phyloP scores from a whole-genome alignment of 2,797 vertebrate species.

The Centroberyx gerrardi region DNA sequence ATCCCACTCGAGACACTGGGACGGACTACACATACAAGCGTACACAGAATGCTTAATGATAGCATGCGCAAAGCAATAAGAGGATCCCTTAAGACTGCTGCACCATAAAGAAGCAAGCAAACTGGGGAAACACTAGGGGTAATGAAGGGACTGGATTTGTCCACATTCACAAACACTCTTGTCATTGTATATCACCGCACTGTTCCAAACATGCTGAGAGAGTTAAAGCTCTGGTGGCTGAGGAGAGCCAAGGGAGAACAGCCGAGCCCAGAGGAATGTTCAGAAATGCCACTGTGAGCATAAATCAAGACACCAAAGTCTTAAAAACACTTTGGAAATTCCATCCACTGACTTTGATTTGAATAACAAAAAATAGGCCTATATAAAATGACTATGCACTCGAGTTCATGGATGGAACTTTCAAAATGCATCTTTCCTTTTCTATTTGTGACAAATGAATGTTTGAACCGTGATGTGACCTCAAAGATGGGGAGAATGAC shows the following conservation, averaged over 20 bases:
- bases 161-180: slow-evolving; percentile 62
- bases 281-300: slow-evolving; percentile 60
- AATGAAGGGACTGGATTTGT: slow-evolving; percentile 47
- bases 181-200: slow-evolving; percentile 66
- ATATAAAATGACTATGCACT: neutral
- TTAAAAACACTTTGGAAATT: slow-evolving; percentile 44
- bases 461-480: neutral
- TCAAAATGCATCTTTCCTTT: neutral
- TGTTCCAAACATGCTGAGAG: slow-evolving; percentile 46
- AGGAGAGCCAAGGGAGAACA: slow-evolving; percentile 57
- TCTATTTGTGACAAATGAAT: neutral
- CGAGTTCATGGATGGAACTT: neutral
- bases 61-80: slow-evolving; percentile 49
- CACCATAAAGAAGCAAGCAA: slow-evolving; percentile 46
- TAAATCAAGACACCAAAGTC: slow-evolving; percentile 64
- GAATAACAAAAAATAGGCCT: slow-evolving; percentile 6
- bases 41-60: slow-evolving; percentile 66
- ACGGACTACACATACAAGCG: slow-evolving; percentile 48
- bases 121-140: slow-evolving; percentile 41
- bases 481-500: neutral
- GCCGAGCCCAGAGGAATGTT: slow-evolving; percentile 70
- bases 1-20: slow-evolving; percentile 40
- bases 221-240: slow-evolving; percentile 56
- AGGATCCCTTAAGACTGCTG: slow-evolving; percentile 50
- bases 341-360: neutral